Base-by-base conservation (phyloP, 1,140 invertebrate genomes). In the Drosophila ananassae region DNA sequence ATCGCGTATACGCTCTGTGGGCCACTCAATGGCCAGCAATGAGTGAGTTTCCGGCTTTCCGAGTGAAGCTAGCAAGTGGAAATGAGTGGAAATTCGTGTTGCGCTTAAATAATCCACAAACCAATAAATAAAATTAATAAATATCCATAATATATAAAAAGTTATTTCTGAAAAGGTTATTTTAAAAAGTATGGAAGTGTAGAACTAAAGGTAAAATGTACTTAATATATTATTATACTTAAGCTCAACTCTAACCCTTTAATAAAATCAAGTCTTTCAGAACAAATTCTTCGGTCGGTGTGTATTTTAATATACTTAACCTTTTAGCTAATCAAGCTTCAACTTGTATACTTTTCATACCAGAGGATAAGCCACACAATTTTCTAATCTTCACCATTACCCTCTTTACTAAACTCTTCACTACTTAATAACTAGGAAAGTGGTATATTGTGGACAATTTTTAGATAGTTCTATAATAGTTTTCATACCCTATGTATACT, bases 311-410 rank as follows among this genome's bases (percentile, higher is more conserved):
- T 8, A 21, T 21, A 12, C 37, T 8, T 21, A 41, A 30, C 37
- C 58, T 63, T 56, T 73, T 39, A 56, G 46, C 51, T 55, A 73
- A 73, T 73, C 57, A 60, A 50, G 22, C 22, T 41, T 25, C 28
- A 46, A 51, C 3, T 48, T 53, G 21, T 62, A 37, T 73, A 55
- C 32, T 44, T 17, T 51, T 2, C 10, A 12, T 12, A 32, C 25
- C 41, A 44, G 30, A 47, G n/a, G 50, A 24, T 41, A 25, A 39
- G 41, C 9, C 24, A 63, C 67, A 75, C 67, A 75, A 51, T 13
- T 39, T 28, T 75, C 69, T 67, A 73, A 77, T 77, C 56, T 61
- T 32, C 25, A 54, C 59, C 62, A 71, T 85, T 77, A 60, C 55
- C 51, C 58, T 54, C 34, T 47, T 77, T 28, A 5, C 5, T 28